Base-by-base conservation (phyloP, 2,888 invertebrate genomes). In the Ashinkailepas kermadecensis region DNA sequence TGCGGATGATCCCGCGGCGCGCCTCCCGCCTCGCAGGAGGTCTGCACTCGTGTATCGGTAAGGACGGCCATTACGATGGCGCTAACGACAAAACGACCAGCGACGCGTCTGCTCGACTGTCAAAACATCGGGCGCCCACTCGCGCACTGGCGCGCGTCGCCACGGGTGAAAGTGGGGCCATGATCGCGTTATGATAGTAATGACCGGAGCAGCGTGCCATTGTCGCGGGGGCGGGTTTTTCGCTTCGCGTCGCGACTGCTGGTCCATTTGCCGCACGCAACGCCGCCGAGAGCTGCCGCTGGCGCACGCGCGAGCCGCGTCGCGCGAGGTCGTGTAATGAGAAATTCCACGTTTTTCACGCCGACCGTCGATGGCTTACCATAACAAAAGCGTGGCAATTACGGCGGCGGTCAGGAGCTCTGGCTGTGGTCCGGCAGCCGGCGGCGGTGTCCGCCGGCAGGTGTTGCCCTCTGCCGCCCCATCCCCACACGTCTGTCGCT, bases 331-430 rank as follows among this genome's bases (percentile, higher is more conserved):
- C 74, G 56, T 1, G 21, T 74, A 56, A 74, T 56, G 74, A 56
- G 74, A 74, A 74, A 56, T 56, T 54, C 54, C 56, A 56, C 74
- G 56, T 74, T 74, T 56, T 74, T 56, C 74, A 74, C 74, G 54
- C 54, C 15, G 54, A 6, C 54, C 0, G 21, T 56, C 56, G 74
- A 74, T 54, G 56, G 21, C 56, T 56, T 13, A 18, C 54, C 74
- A 74, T 18, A 56, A 74, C 74, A 74, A 74, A 74, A 74, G 74
- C 74, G 11, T 12, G 21, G 56, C 74, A 74, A 74, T 74, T 74
- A 74, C 11, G 67, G 25, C n/a, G n/a, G n/a, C 64, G 64, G 64
- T n/a, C n/a, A 21, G 64, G 21, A 21, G 18, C 64, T 21, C 8
- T n/a, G 64, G 21, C 21, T 15, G 21, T 6, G 9, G 64, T 21